phyloP scores from a whole-genome alignment of 2,797 vertebrate genomes.

The Rhadinocentrus ornatus region DNA sequence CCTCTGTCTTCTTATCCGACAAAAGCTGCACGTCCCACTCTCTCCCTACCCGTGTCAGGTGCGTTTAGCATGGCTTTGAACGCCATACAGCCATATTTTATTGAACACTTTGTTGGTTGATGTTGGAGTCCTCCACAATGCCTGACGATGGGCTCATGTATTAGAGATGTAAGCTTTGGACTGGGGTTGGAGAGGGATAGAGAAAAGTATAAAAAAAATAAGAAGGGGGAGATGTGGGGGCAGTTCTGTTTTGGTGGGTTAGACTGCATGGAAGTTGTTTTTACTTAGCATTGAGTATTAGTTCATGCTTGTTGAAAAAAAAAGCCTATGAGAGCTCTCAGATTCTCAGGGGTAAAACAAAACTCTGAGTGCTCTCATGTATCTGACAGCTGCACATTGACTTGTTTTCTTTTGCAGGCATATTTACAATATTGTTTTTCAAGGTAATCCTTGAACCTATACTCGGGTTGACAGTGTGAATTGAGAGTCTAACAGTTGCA shows the following conservation, averaged over 20 bases:
- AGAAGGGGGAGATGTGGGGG: slow-evolving; percentile 25
- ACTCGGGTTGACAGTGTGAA: slow-evolving; percentile 38
- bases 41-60: slow-evolving; percentile 73
- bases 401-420: slow-evolving; percentile 57
- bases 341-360: slow-evolving; percentile 56
- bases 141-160: slow-evolving; percentile 79
- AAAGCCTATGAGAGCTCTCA: slow-evolving; percentile 52
- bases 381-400: slow-evolving; percentile 52
- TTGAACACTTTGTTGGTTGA: slow-evolving; percentile 84
- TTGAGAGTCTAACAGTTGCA: slow-evolving; percentile 13
- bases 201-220: slow-evolving; percentile 48
- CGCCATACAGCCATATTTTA: slow-evolving; percentile 81
- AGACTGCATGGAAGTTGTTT: slow-evolving; percentile 53
- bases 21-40: slow-evolving; percentile 68
- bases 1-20: slow-evolving; percentile 57
- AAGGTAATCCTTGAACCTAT: slow-evolving; percentile 22
- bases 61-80: slow-evolving; percentile 86
- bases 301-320: slow-evolving; percentile 37
- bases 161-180: slow-evolving; percentile 78
- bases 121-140: slow-evolving; percentile 77
- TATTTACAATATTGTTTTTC: slow-evolving; percentile 46
- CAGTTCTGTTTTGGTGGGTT: slow-evolving; percentile 63
- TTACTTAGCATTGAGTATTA: slow-evolving; percentile 67
- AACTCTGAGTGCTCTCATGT: slow-evolving; percentile 48
- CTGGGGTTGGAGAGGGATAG: slow-evolving; percentile 48